Evolutionary conservation across 2,888 invertebrate genomes (phyloP), one percentile per base, ranked within the genome.

Genomic region (Timandra comae): DNA sequence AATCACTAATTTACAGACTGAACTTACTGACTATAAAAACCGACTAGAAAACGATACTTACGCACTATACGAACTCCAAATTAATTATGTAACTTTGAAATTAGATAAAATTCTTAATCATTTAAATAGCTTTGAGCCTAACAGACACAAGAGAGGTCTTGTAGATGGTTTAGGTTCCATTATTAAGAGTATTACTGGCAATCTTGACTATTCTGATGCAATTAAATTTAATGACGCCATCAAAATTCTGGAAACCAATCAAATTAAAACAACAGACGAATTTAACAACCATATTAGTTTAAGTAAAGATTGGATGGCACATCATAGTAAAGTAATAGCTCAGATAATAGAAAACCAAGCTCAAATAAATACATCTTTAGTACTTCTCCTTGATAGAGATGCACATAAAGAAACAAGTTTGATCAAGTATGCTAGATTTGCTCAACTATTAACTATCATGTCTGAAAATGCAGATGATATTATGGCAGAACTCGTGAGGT

Each of bases 281-380:
- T 38, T 46, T 21, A 52, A 55, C 28, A 43, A 31, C 7, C 46
- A 46, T 24, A 29, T 49, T 3, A 48, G 46, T 35, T n/a, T 52
- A 12, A 46, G 12, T 27, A 51, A 46, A 24, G 33, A 52, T 11
- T 52, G 37, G 41, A 35, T 34, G 20, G 12, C 27, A 3, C 27
- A 44, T 21, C 25, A 41, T 29, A 19, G 29, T 7, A 24, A 39
- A 2, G 16, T 42, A 23, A 4, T 48, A 30, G 7, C 8, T 13
- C 32, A 34, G 6, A 22, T 47, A 12, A 12, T 29, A 11, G 11
- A 32, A 5, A 51, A 49, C 29, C 47, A 52, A 41, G 36, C 29
- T n/a, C n/a, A n/a, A n/a, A n/a, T n/a, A n/a, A n/a, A n/a, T n/a
- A n/a, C n/a, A n/a, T n/a, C n/a, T n/a, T 30, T 45, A 12, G 33